These are phyloP conservation scores for Ectropis crepuscularia DNA, from an alignment of 2,888 invertebrate genomes.

Conservation along the genomic window DNA sequence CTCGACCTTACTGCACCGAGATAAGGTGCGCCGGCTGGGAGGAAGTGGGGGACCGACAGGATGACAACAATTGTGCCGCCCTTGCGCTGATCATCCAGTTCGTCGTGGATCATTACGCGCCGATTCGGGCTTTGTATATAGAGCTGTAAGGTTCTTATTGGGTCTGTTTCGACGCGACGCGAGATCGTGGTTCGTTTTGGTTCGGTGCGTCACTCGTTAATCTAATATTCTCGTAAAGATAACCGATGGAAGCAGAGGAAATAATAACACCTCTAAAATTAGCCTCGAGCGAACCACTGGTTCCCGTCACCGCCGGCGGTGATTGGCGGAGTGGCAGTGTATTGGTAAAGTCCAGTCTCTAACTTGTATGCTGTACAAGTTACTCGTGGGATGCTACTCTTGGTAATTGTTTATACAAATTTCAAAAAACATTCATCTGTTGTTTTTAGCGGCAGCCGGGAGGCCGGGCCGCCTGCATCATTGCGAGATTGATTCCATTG, in stretches of 20 bases:
- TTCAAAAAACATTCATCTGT: too few species aligned
- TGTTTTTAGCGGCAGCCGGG: too few species aligned
- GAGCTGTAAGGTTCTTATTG: conserved; percentile 9
- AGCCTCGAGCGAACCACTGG: not conserved
- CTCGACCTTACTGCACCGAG: conserved; percentile 38
- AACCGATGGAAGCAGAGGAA: conserved; percentile 1
- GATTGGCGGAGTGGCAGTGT: too few species aligned
- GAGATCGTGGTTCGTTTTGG: conserved; percentile 1
- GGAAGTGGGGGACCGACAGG: conserved; percentile 72
- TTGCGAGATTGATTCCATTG: too few species aligned
- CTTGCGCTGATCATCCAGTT: conserved; percentile 73
- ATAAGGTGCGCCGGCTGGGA: conserved; percentile 47
- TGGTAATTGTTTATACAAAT: too few species aligned
- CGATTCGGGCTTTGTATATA: conserved; percentile 29
- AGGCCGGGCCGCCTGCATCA: too few species aligned
- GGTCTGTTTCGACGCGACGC: not conserved
- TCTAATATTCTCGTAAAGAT: conserved; percentile 2
- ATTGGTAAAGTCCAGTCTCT: too few species aligned
- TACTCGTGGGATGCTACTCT: too few species aligned
- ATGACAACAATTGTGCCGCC: conserved; percentile 76
- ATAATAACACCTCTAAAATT: not conserved
- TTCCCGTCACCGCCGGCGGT: not conserved
- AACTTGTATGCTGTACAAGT: too few species aligned
- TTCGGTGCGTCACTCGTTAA: conserved; percentile 2
- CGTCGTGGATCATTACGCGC: conserved; percentile 16